Base-by-base conservation (phyloP, 2,888 invertebrate species). In the Asteroscopus sphinx region DNA sequence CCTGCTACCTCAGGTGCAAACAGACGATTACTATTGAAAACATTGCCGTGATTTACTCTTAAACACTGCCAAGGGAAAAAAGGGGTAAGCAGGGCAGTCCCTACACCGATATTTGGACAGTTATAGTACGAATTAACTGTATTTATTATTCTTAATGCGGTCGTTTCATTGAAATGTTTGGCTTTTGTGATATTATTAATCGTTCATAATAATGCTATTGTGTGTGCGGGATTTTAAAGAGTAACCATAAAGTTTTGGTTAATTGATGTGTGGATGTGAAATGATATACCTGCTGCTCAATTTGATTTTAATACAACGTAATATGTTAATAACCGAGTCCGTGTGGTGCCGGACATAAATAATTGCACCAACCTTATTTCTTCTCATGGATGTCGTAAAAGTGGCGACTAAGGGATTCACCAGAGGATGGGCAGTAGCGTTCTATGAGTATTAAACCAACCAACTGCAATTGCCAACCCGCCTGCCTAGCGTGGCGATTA, bases 41-140 rank as follows among this genome's bases (percentile, higher is more conserved):
- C 83, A 84, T 77, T 64, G 67, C 77, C 63, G 67, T 70, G 73
- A 79, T 81, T 82, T 79, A 73, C 76, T 72, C 60, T 65, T 72
- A 82, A 85, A 82, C 60, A 77, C 80, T 68, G 69, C 75, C 81
- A 54, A 68, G 82, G 83, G 83, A 73, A 69, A 71, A n/a, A 65
- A 66, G 54, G 42, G 56, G 55, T 72, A 60, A 48, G 60, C 41
- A 55, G 48, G 9, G 12, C 6, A 70, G 59, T 59, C 62, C 54
- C 45, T 52, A 45, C 35, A 54, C 68, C 64, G 64, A 68, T 70
- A 71, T 77, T 76, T 63, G 58, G 62, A 66, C 75, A 70, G 76
- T 77, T 74, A 81, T 11, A 36, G 56, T 69, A 42, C 62, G 56
- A 65, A 68, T 72, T 68, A 67, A 74, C 54, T 66, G 52, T 56